Percentiles rank a stretch among this genome's conserved stretches.
Conservation (phyloP, 2,888 invertebrate species). For the Mesoligia furuncula region DNA sequence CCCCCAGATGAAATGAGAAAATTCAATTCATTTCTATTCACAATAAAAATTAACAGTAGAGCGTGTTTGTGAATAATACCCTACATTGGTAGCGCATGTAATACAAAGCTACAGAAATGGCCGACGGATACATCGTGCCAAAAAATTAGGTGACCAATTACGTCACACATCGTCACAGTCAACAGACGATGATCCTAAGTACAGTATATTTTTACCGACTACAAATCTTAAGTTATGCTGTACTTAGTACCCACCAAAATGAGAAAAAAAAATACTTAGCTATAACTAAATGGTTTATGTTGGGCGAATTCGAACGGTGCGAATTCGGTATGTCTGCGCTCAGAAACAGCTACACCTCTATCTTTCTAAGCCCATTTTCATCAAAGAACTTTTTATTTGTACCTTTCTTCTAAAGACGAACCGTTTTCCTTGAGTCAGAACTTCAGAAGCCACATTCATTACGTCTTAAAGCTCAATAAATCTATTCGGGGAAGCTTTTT, state of each 20-base stretch:
- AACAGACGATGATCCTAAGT: background rate
- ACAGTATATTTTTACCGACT: background rate
- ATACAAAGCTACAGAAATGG: constrained; percentile 25
- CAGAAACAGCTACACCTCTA: background rate
- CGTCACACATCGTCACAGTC: background rate
- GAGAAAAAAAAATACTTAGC: background rate
- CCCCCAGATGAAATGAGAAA: background rate
- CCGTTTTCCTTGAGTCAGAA: constrained; percentile 9
- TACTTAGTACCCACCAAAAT: background rate
- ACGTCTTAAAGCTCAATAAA: constrained; percentile 33
- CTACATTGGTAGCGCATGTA: constrained; percentile 12
- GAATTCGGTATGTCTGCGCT: background rate
- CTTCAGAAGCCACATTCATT: constrained; percentile 5
- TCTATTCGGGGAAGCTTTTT: constrained; percentile 21
- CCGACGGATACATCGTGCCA: constrained; percentile 2
- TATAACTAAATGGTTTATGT: too few species aligned
- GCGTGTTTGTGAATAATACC: background rate
- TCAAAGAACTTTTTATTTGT: background rate
- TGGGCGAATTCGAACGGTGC: background rate
- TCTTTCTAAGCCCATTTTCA: background rate
- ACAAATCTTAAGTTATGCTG: background rate
- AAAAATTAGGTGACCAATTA: constrained; percentile 8
- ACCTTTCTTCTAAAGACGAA: background rate
- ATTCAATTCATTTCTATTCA: background rate
- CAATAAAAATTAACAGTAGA: constrained; percentile 12